A percentile compares a stretch with the other conserved stretches of the same genome.
phyloP scores from a whole-genome alignment of 2,113 vertebrate genomes.

The Dolichotis patagonum region DNA sequence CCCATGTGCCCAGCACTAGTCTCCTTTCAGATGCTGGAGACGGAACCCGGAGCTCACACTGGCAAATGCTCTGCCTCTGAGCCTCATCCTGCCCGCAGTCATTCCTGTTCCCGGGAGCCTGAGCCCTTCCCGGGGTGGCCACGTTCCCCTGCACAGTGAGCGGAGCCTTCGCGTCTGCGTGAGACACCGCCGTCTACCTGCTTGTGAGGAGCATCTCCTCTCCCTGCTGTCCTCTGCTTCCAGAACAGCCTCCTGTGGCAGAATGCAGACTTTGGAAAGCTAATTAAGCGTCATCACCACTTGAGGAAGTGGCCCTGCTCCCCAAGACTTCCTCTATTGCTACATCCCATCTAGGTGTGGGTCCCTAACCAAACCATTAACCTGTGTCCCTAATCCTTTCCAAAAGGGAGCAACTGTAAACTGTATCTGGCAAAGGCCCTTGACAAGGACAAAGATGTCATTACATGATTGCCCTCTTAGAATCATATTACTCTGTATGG shows the following conservation, averaged over 20 bases:
- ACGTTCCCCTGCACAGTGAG: neutral
- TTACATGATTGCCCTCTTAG: neutral
- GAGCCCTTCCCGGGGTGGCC: neutral
- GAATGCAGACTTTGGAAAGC: neutral
- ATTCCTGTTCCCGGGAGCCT: neutral
- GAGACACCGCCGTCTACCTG: neutral
- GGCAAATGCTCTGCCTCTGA: neutral
- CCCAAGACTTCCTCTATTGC: neutral
- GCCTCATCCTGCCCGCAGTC: neutral
- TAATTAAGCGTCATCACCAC: neutral
- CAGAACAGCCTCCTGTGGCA: neutral
- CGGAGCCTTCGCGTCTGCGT: no score
- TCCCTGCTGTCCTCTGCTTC: neutral
- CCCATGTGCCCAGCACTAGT: neutral
- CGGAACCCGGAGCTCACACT: no score
- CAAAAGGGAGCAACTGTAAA: neutral
- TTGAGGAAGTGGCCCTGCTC: constrained; percentile 1
- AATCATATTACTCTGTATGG: neutral
- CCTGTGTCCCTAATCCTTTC: neutral
- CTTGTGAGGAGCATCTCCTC: neutral
- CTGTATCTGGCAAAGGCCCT: neutral
- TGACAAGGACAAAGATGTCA: neutral
- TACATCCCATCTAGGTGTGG: neutral
- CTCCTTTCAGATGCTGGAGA: neutral
- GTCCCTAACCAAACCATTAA: neutral